Conservation (phyloP, 1,140 invertebrate species). For the Lasaia peninsularis region DNA sequence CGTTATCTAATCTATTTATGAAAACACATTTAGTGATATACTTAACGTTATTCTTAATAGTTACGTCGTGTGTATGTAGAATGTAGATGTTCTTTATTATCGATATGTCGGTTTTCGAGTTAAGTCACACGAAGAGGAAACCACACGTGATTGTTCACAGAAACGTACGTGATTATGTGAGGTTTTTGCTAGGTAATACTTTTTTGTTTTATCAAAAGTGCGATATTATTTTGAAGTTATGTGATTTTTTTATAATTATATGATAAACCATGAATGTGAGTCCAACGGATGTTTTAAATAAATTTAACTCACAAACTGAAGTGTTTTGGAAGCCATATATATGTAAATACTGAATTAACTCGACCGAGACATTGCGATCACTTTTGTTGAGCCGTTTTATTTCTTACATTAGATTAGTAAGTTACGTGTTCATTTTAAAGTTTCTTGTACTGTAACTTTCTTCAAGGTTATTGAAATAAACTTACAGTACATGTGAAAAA, state of each 20-base stretch:
- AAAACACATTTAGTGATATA: slow-evolving; percentile 47
- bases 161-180: slow-evolving; percentile 11
- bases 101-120: slow-evolving; percentile 11
- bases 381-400: no score
- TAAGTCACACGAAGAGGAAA: slow-evolving; percentile 8
- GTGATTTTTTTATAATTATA: background rate
- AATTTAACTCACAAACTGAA: slow-evolving; percentile 50
- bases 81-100: slow-evolving; percentile 3
- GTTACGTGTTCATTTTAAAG: slow-evolving; percentile 20
- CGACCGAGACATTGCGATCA: slow-evolving; percentile 66
- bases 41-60: slow-evolving; percentile 41
- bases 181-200: slow-evolving; percentile 1
- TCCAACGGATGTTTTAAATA: slow-evolving; percentile 22
- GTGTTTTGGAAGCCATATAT: slow-evolving; percentile 17
- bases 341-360: slow-evolving; percentile 60
- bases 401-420: no score
- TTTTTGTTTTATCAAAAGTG: background rate
- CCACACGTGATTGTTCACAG: slow-evolving; percentile 9
- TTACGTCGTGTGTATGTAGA: slow-evolving; percentile 11
- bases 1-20: slow-evolving; percentile 52
- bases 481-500: background rate
- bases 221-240: background rate
- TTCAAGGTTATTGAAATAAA: slow-evolving; percentile 2
- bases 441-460: background rate
- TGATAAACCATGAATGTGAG: background rate